Conservation (phyloP, 2,888 invertebrate genomes). For the Venusia cambrica region DNA sequence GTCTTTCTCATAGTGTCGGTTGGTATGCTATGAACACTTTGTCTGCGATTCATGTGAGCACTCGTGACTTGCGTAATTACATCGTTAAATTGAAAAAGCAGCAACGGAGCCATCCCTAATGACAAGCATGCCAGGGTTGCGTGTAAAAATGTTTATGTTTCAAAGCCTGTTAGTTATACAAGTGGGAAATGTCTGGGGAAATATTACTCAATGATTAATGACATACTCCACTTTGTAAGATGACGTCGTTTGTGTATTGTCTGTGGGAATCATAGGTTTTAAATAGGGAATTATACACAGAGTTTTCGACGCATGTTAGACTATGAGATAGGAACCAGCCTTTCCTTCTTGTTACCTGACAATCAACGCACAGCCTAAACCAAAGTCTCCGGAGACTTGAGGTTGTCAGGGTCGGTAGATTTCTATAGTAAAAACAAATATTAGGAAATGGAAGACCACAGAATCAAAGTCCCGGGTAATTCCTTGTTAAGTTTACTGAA, state of each 20-base stretch:
- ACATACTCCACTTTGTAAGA: slow-evolving; percentile 8
- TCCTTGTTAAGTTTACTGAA: too few species aligned
- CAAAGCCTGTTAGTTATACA: slow-evolving; percentile 19
- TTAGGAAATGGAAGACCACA: too few species aligned
- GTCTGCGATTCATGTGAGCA: slow-evolving; percentile 36
- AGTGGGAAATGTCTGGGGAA: slow-evolving; percentile 15
- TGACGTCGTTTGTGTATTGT: slow-evolving; percentile 3
- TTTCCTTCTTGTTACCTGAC: too few species aligned
- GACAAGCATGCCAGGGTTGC: slow-evolving; percentile 23
- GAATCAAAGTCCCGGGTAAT: too few species aligned
- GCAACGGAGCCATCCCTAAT: slow-evolving; percentile 26
- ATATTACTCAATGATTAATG: slow-evolving; percentile 17
- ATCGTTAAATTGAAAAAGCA: slow-evolving; percentile 36
- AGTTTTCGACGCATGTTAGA: too few species aligned
- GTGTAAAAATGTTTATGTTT: slow-evolving; percentile 26
- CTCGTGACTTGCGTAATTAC: slow-evolving; percentile 36
- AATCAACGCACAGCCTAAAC: too few species aligned
- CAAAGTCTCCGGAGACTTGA: too few species aligned
- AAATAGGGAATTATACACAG: too few species aligned
- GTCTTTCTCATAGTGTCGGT: too few species aligned
- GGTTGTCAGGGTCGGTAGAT: too few species aligned
- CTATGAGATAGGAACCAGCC: too few species aligned
- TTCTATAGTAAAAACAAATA: too few species aligned
- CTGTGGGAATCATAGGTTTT: not conserved
- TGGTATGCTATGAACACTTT: slow-evolving; percentile 37